phyloP scores from a whole-genome alignment of 2,113 vertebrate species.

The Apus apus region DNA sequence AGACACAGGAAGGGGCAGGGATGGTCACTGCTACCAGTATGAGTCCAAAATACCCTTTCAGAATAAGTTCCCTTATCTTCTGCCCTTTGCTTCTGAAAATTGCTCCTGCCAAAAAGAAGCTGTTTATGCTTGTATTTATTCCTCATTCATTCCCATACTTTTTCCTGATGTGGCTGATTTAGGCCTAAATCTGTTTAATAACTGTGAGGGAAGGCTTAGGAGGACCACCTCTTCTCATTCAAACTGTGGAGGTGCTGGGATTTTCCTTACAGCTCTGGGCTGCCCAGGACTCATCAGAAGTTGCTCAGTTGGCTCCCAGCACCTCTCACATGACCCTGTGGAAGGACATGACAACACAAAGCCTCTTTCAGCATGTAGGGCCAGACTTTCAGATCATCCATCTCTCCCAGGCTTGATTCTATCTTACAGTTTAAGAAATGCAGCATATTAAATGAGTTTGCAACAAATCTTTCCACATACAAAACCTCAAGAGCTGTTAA shows the following conservation, averaged over 20 bases:
- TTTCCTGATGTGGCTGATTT: neutral
- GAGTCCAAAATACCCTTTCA: neutral
- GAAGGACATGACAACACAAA: neutral
- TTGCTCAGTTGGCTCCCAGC: neutral
- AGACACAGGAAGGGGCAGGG: neutral
- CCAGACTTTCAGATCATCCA: neutral
- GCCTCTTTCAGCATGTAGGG: neutral
- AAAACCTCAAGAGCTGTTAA: constrained; percentile 51
- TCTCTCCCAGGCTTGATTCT: constrained; percentile 11
- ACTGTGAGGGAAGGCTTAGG: neutral
- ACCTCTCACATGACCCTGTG: neutral
- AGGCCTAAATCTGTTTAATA: neutral
- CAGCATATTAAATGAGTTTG: neutral
- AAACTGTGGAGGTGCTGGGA: neutral
- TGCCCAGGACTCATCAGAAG: rapidly evolving
- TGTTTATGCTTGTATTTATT: constrained; percentile 16
- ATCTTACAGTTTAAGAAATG: constrained; percentile 13
- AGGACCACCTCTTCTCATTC: neutral
- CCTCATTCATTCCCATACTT: neutral
- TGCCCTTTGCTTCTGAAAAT: neutral
- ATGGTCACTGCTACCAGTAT: neutral
- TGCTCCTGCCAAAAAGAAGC: neutral
- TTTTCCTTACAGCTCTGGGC: neutral
- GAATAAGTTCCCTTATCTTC: neutral
- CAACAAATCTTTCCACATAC: neutral